These are phyloP conservation scores for Cyclopterus lumpus DNA, from an alignment of 2,797 vertebrate genomes.

Conservation along the genomic window DNA sequence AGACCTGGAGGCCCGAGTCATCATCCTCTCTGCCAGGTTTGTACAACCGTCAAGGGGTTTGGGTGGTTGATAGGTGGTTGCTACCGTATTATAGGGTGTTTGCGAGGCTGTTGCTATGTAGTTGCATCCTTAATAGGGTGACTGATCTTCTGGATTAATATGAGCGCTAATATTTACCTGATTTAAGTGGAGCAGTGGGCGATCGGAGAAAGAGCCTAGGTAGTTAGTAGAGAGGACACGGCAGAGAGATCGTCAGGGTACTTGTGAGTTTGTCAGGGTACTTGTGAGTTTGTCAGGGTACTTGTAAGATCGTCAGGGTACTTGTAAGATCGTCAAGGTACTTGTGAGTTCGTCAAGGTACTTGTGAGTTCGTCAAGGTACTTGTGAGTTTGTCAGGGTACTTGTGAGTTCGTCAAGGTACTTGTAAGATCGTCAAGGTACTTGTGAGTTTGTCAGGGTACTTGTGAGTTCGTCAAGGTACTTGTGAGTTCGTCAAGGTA, in stretches of 20 bases:
- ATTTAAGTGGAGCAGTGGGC: not conserved
- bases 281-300: too few relatives aligned
- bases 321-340: too few relatives aligned
- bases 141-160: not conserved
- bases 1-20: slow-evolving; percentile 96
- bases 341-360: not conserved
- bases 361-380: too few relatives aligned
- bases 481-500: too few relatives aligned
- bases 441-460: too few relatives aligned
- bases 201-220: too few relatives aligned
- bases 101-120: not conserved
- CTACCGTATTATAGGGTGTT: not conserved
- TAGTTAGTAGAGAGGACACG: too few relatives aligned
- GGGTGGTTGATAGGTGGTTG: not conserved
- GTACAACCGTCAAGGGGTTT: not conserved
- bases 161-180: not conserved
- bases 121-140: not conserved
- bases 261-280: too few relatives aligned
- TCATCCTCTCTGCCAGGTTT: slow-evolving; percentile 97
- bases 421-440: too few relatives aligned
- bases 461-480: too few relatives aligned
- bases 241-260: not conserved
- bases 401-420: not conserved
- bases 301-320: not conserved
- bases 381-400: not conserved